phyloP scores from a whole-genome alignment of 2,888 invertebrate species.

The Plebejus melissa region DNA sequence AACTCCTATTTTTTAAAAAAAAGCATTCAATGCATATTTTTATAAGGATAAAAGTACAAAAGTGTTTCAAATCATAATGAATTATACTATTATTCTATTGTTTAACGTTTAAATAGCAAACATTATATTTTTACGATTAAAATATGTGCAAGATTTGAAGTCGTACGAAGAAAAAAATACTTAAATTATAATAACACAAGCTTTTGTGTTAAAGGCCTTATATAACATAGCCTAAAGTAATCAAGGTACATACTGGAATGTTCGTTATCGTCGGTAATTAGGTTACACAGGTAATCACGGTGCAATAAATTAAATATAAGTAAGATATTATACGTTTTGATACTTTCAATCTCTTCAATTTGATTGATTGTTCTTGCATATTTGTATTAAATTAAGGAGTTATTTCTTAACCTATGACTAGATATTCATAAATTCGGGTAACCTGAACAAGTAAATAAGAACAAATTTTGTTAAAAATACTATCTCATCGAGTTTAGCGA shows the following conservation, averaged over 20 bases:
- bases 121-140: not conserved
- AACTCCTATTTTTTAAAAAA: not conserved
- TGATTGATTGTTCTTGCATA: not conserved
- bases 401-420: slow-evolving; percentile 7
- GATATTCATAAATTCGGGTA: not conserved
- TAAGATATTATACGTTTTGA: not conserved
- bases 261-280: not conserved
- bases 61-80: not conserved
- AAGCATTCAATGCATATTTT: not conserved
- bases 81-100: not conserved
- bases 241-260: not conserved
- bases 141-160: no score
- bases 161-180: no score
- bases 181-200: no score
- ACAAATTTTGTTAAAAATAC: not conserved
- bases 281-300: not conserved
- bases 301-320: not conserved
- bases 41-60: not conserved
- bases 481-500: slow-evolving; percentile 23
- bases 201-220: not conserved
- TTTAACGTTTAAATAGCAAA: not conserved
- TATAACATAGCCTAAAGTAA: not conserved
- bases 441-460: not conserved
- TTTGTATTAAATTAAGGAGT: not conserved
- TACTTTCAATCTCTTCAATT: not conserved